Evolutionary conservation across 2,113 vertebrate genomes (phyloP).

Genomic region (Melanerpes formicivorus): DNA sequence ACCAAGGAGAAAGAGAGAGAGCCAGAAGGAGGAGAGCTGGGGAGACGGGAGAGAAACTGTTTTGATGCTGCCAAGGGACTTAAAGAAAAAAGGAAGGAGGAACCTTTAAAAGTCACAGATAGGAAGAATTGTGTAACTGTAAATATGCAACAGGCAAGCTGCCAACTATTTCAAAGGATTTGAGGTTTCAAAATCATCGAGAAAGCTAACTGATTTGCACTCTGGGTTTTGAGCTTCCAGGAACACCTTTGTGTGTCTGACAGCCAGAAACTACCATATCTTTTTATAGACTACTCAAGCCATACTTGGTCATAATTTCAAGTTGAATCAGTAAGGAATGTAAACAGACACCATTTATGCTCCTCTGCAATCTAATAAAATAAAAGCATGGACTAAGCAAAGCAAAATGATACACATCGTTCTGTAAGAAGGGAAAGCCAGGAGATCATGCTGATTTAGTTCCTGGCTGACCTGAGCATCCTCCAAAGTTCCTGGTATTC

Average conservation of each 20-base stretch:
- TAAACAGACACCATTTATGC: constrained; percentile 47
- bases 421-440: not conserved
- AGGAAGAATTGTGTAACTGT: constrained; percentile 56
- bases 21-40: not conserved
- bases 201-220: constrained; percentile 31
- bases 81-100: constrained; percentile 55
- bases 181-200: constrained; percentile 43
- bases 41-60: not conserved
- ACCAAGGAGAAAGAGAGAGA: not conserved
- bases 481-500: not conserved
- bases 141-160: constrained; percentile 12
- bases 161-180: constrained; percentile 61
- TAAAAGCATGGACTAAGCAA: constrained; percentile 29
- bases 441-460: not conserved
- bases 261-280: not conserved
- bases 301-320: constrained; percentile 37
- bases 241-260: constrained; percentile 29
- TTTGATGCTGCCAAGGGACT: constrained; percentile 9
- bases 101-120: constrained; percentile 29
- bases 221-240: constrained; percentile 28
- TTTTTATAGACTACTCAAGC: not conserved
- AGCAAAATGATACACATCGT: not conserved
- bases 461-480: not conserved
- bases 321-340: constrained; percentile 12
- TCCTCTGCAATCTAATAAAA: constrained; percentile 28